Evolutionary conservation across 2,113 vertebrate species (phyloP).

Genomic region (Pygathrix nemaeus): DNA sequence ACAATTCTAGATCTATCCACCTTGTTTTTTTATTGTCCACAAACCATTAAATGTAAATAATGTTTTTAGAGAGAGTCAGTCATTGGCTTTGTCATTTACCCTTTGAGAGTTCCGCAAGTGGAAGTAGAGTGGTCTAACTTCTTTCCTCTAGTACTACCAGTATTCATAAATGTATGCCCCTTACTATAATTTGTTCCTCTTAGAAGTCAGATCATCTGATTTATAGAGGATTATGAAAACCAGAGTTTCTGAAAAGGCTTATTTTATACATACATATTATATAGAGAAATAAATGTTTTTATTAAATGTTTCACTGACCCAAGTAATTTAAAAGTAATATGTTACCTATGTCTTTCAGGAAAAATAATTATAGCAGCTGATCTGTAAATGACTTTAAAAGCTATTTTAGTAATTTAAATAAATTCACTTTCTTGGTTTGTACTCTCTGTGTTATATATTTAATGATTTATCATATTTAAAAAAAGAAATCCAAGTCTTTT

Average conservation of each 20-base stretch:
- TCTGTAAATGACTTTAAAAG: slow-evolving; percentile 72
- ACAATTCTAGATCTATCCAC: not conserved
- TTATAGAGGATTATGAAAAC: slow-evolving; percentile 64
- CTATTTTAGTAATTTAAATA: slow-evolving; percentile 87
- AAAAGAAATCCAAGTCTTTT: slow-evolving; percentile 8
- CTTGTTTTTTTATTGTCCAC: not conserved
- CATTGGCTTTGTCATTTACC: not conserved
- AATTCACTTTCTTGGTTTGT: slow-evolving; percentile 77
- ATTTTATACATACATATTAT: slow-evolving; percentile 75
- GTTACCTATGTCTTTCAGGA: slow-evolving; percentile 73
- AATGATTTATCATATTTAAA: slow-evolving; percentile 5
- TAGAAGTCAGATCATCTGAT: slow-evolving; percentile 34
- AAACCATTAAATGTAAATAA: not conserved
- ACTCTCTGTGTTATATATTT: slow-evolving; percentile 58
- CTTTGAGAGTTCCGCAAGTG: not conserved
- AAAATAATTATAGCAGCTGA: slow-evolving; percentile 76
- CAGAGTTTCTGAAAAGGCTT: slow-evolving; percentile 70
- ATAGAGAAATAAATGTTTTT: slow-evolving; percentile 78
- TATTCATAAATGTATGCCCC: not conserved
- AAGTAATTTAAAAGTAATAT: slow-evolving; percentile 73
- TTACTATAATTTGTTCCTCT: slow-evolving; percentile 33
- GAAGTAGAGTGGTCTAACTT: not conserved
- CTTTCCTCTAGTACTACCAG: not conserved
- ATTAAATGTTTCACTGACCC: slow-evolving; percentile 78
- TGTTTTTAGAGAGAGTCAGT: not conserved